These are phyloP conservation scores for Ophiothrix spiculata DNA, from an alignment of 35 echinoderm and acorn worm species.

Conservation along the genomic window DNA sequence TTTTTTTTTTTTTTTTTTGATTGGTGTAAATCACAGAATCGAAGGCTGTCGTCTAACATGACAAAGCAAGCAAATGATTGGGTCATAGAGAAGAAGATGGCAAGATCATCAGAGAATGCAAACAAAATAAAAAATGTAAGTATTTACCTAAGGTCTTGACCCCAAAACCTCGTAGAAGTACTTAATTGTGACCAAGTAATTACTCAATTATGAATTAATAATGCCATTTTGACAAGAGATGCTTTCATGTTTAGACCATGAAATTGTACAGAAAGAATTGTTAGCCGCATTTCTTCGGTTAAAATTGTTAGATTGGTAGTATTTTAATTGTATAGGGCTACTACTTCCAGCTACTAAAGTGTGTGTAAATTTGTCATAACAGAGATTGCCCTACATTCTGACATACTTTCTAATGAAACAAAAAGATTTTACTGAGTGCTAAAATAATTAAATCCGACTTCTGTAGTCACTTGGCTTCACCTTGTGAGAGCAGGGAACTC, in stretches of 20 bases:
- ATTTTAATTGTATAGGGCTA: no score
- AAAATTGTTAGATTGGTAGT: not conserved
- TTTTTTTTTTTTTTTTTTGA: no score
- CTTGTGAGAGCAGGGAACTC: not conserved
- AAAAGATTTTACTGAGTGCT: not conserved
- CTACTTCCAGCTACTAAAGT: no score
- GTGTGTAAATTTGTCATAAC: no score
- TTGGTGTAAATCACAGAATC: constrained; percentile 38
- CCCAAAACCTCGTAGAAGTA: not conserved
- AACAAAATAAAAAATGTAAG: constrained; percentile 56
- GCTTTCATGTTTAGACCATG: not conserved
- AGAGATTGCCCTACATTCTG: no score
- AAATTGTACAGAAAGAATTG: not conserved
- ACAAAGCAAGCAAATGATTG: constrained; percentile 76
- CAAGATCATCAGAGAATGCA: constrained; percentile 43
- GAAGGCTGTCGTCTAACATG: constrained; percentile 39
- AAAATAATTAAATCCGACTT: not conserved
- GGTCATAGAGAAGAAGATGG: constrained; percentile 70
- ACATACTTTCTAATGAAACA: not conserved
- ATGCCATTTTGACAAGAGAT: not conserved
- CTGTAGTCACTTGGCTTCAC: not conserved
- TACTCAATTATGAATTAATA: not conserved
- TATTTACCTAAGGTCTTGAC: not conserved
- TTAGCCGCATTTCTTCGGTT: not conserved
- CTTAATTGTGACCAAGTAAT: not conserved